A percentile compares a stretch with the other conserved stretches of the same genome.
phyloP scores from a whole-genome alignment of 2,888 invertebrate genomes.

The Brachyptera putata region DNA sequence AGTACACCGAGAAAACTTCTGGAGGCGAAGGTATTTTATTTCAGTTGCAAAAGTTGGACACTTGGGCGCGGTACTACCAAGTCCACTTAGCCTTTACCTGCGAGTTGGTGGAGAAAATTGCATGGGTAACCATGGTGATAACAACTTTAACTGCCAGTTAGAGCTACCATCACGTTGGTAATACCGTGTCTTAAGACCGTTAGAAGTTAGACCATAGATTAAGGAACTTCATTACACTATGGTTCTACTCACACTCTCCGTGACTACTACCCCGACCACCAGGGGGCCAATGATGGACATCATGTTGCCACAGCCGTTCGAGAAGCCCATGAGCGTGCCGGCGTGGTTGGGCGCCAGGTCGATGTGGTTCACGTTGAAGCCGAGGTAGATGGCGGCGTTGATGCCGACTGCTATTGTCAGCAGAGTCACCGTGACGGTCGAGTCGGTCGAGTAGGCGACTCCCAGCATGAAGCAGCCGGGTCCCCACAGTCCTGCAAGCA shows the following conservation, averaged over 20 bases:
- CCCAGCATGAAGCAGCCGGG: constrained; percentile 47
- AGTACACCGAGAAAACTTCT: too few species aligned
- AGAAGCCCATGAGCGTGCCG: constrained; percentile 80
- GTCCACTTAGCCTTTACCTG: too few species aligned
- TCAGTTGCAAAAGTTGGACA: too few species aligned
- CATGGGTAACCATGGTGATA: too few species aligned
- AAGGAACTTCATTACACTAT: too few species aligned
- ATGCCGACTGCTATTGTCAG: constrained; percentile 69
- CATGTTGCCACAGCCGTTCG: constrained; percentile 72
- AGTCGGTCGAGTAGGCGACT: constrained; percentile 52
- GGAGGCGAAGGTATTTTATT: too few species aligned
- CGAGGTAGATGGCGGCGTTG: constrained; percentile 70
- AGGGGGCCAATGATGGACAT: constrained; percentile 76
- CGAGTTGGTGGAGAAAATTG: too few species aligned
- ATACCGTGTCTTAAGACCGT: too few species aligned
- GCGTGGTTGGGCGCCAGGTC: constrained; percentile 81
- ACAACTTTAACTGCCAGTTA: too few species aligned
- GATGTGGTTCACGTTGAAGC: constrained; percentile 75
- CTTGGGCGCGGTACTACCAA: too few species aligned
- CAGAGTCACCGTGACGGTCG: constrained; percentile 54
- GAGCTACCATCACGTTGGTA: too few species aligned
- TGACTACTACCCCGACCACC: constrained; percentile 64
- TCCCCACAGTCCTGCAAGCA: constrained; percentile 50
- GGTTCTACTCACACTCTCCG: constrained; percentile 47
- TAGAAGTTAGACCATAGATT: too few species aligned